Conservation (phyloP, 2,888 invertebrate genomes). For the Nemurella pictetii region DNA sequence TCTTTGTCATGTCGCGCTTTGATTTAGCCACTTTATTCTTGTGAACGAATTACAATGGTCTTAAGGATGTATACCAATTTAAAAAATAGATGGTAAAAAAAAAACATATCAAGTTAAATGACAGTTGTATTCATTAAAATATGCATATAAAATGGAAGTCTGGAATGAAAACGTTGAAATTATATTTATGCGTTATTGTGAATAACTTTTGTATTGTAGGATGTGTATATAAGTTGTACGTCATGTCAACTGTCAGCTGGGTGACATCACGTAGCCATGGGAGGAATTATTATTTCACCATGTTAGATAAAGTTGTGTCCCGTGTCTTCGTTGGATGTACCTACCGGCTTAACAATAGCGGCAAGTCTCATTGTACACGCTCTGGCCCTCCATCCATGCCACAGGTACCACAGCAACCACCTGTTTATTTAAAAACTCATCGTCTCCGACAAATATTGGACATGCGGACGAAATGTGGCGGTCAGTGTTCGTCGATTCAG, state of each 20-base stretch:
- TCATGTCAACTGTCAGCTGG: background rate
- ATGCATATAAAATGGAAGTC: background rate
- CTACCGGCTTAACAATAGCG: background rate
- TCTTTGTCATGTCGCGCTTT: background rate
- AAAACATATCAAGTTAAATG: background rate
- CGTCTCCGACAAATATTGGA: background rate
- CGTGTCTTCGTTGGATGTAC: background rate
- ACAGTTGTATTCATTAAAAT: background rate
- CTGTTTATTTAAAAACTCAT: background rate
- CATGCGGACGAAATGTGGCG: background rate
- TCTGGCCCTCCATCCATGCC: no score
- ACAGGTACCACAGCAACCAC: background rate
- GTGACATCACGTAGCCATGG: background rate
- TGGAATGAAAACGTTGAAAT: background rate
- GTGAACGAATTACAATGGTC: background rate
- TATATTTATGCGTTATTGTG: background rate
- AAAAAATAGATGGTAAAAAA: background rate
- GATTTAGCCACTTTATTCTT: background rate
- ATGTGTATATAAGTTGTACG: background rate
- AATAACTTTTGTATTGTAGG: background rate
- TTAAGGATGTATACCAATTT: background rate
- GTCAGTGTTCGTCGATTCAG: background rate
- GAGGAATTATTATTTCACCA: background rate
- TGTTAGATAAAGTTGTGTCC: background rate
- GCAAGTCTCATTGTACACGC: background rate